Base-by-base conservation (phyloP, 2,888 invertebrate genomes). In the Lottia gigantea region DNA sequence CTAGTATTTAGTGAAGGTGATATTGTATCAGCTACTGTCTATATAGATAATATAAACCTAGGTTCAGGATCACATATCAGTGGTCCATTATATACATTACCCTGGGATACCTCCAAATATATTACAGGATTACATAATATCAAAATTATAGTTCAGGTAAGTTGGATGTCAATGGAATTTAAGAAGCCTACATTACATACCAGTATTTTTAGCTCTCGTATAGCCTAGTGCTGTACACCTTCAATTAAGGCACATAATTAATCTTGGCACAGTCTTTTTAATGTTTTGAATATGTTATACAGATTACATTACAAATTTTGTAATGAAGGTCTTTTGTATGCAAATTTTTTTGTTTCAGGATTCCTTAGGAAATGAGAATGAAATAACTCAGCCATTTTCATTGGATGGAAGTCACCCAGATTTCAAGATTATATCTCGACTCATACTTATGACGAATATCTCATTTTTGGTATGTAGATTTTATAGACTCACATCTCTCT, bases 391-490 rank as follows among this genome's bases (percentile, higher is more conserved):
- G 84, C 91, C 92, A 64, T 96, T 96, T 90, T 92, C 95, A 16
- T 86, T 95, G 71, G 95, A 95, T 88, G 93, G 93, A 3, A 55
- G 19, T 23, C 88, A 90, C 78, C 87, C 93, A 66, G 90, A 91
- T 66, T 95, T 94, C 88, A 91, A 91, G 75, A 81, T 95, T 64
- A 85, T 92, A 74, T 91, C 94, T 12, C 91, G 94, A 86, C 89
- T 95, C 73, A 90, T 93, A 64, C 91, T 96, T 1, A 95, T 95
- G 94, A 90, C 92, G 65, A 92, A 94, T 87, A 92, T 93, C 66
- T 92, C 92, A 78, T 89, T 90, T 79, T 90, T 94, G 85, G 95
- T 95, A 91, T 91, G 93, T 91, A 6, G 31, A 4, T 31, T 31
- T 4, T 31, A 31, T 31, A 31, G 31, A n/a, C n/a, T n/a, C n/a